Evolutionary conservation across 2,113 vertebrate species (phyloP).

Genomic region (Periophthalmodon schlosseri): DNA sequence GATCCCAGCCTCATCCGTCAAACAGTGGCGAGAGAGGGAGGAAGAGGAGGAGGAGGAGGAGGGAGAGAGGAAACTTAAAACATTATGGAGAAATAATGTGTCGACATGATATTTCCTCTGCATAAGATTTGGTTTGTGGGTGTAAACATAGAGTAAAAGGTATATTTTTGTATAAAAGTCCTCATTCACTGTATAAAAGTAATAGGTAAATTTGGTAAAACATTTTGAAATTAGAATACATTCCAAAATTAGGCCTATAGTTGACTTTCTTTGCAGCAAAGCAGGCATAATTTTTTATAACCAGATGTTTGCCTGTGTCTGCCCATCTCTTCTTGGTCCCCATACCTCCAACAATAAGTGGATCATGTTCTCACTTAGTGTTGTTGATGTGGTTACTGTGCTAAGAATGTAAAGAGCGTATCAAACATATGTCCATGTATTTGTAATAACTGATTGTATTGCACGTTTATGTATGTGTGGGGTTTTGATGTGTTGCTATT

Average conservation of each 20-base stretch:
- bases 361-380: too few relatives aligned
- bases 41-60: neutral
- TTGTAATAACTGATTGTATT: too few relatives aligned
- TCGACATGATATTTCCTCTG: neutral
- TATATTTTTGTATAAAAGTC: neutral
- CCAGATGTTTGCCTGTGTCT: too few relatives aligned
- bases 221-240: neutral
- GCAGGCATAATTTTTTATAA: too few relatives aligned
- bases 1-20: constrained; percentile 68
- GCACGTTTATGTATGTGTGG: neutral
- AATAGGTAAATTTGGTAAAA: neutral
- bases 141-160: neutral
- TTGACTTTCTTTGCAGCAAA: too few relatives aligned
- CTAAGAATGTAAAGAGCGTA: too few relatives aligned
- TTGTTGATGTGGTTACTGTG: too few relatives aligned
- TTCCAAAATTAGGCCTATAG: neutral
- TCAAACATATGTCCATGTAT: too few relatives aligned
- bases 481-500: neutral
- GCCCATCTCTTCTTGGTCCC: too few relatives aligned
- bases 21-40: constrained; percentile 22
- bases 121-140: neutral
- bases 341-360: too few relatives aligned
- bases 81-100: neutral
- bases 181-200: neutral
- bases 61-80: constrained; percentile 12